A percentile compares a stretch with the other conserved stretches of the same genome.
Conservation (phyloP, 1,140 invertebrate species). For the Tetramorium alpestre region DNA sequence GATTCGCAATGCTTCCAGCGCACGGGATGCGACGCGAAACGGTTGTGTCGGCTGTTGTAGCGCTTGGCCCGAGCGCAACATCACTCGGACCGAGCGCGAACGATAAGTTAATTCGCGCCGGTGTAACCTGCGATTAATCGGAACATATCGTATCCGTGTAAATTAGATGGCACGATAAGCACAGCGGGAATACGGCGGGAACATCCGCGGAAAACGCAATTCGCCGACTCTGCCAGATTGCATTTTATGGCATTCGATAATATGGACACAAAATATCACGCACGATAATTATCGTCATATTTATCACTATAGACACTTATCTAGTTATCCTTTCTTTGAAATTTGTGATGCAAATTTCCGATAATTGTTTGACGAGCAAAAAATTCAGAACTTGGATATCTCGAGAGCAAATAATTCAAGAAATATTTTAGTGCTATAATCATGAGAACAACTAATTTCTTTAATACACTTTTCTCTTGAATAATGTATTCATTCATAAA, state of each 20-base stretch:
- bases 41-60: background rate
- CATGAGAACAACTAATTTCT: too few relatives aligned
- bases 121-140: conserved; percentile 64
- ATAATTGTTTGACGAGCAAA: too few relatives aligned
- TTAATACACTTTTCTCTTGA: too few relatives aligned
- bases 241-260: conserved; percentile 2
- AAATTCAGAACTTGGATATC: too few relatives aligned
- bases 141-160: conserved; percentile 36
- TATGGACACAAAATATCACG: background rate
- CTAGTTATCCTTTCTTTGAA: background rate
- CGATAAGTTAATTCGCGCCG: conserved; percentile 69
- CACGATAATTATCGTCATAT: conserved; percentile 1
- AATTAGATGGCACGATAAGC: conserved; percentile 54
- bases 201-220: conserved; percentile 29
- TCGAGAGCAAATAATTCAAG: too few relatives aligned
- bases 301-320: background rate
- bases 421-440: too few relatives aligned
- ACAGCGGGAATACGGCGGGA: background rate
- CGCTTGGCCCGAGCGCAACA: background rate
- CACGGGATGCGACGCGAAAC: background rate
- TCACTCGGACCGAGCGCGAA: conserved; percentile 5
- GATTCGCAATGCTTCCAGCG: conserved; percentile 33
- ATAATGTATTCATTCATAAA: too few relatives aligned
- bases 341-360: too few relatives aligned
- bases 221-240: background rate